Evolutionary conservation across 2,888 invertebrate genomes (phyloP).

Genomic region (Plagiodera versicolora): DNA sequence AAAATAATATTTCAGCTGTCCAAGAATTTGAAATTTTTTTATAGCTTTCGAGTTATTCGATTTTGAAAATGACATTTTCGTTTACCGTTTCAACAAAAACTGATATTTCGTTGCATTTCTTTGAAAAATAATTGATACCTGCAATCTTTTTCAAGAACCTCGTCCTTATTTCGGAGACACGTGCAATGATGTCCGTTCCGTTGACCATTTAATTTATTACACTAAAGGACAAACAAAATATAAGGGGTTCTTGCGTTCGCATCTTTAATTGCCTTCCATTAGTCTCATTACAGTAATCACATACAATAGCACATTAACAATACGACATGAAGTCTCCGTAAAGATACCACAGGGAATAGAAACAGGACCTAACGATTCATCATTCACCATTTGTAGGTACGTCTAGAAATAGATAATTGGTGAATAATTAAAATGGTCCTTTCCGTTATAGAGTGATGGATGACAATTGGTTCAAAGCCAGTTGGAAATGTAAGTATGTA

Average conservation of each 20-base stretch:
- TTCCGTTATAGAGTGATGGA: too few relatives aligned
- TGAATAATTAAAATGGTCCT: too few relatives aligned
- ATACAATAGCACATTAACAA: not conserved
- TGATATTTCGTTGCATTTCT: too few relatives aligned
- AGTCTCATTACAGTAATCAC: conserved; percentile 2
- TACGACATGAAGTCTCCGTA: conserved; percentile 4
- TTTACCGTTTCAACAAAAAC: too few relatives aligned
- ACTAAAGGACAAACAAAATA: conserved; percentile 7
- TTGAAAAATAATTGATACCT: too few relatives aligned
- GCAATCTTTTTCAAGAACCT: not conserved
- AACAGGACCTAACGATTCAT: not conserved
- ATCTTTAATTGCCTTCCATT: conserved; percentile 8
- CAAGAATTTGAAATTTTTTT: too few relatives aligned
- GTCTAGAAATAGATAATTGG: not conserved
- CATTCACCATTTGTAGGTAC: not conserved
- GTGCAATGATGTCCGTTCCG: not conserved
- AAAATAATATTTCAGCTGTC: too few relatives aligned
- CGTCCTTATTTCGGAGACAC: too few relatives aligned
- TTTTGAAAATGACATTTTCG: too few relatives aligned
- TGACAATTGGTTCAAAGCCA: too few relatives aligned
- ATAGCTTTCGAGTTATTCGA: too few relatives aligned
- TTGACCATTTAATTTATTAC: conserved; percentile 5
- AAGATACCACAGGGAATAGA: conserved; percentile 3
- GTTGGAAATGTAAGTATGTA: too few relatives aligned
- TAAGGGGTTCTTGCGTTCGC: conserved; percentile 1